Conservation (phyloP, 2,113 vertebrate genomes). For the Raja brachyura region DNA sequence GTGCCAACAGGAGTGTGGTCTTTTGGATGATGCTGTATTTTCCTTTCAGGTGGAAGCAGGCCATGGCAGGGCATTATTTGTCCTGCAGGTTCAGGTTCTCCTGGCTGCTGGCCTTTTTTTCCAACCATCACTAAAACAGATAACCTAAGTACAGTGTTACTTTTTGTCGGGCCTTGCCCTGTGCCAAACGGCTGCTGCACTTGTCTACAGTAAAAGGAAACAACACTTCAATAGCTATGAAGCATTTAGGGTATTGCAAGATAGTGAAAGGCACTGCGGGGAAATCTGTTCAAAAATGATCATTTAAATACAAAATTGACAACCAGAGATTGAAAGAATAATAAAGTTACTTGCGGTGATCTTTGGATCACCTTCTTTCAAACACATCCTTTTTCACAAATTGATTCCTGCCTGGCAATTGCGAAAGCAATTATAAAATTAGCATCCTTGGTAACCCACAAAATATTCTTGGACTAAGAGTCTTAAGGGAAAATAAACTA, state of each 20-base stretch:
- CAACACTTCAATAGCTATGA: background rate
- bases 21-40: background rate
- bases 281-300: background rate
- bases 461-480: background rate
- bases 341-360: background rate
- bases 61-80: background rate
- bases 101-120: background rate
- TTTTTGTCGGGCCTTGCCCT: background rate
- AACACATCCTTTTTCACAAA: background rate
- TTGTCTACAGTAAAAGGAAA: background rate
- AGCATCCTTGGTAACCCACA: background rate
- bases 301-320: background rate
- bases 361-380: background rate
- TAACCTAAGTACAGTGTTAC: background rate
- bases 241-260: background rate
- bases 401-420: background rate
- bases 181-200: background rate
- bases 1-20: no score
- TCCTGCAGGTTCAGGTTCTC: background rate
- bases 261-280: background rate
- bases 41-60: background rate
- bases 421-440: background rate
- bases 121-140: background rate
- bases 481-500: background rate
- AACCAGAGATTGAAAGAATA: background rate